Percentiles rank a stretch among this genome's conserved stretches.
Evolutionary conservation across 2,797 vertebrate species (phyloP).

Genomic region (Myoxocephalus aenaeus): DNA sequence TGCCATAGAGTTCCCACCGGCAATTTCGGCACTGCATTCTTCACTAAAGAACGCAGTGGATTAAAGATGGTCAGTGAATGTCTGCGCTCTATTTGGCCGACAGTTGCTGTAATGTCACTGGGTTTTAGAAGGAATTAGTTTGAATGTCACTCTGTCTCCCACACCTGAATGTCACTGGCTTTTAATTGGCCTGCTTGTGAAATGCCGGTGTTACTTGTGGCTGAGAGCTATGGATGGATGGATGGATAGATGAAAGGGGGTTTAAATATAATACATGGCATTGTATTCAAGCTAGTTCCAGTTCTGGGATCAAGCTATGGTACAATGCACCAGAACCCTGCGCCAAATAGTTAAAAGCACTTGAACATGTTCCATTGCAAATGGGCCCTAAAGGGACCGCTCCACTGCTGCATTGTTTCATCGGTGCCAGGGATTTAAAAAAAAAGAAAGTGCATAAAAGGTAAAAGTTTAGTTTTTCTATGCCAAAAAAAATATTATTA

Average conservation of each 20-base stretch:
- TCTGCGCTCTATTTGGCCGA: constrained; percentile 34
- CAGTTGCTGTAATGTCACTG: constrained; percentile 79
- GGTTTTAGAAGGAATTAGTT: constrained; percentile 79
- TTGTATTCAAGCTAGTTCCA: constrained; percentile 29
- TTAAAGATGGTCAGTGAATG: constrained; percentile 55
- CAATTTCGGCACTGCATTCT: constrained; percentile 38
- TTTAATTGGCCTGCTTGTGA: constrained; percentile 81
- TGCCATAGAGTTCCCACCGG: constrained; percentile 45
- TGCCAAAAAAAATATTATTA: constrained; percentile 26
- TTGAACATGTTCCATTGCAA: constrained; percentile 54
- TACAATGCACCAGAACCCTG: constrained; percentile 30
- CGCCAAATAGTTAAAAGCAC: constrained; percentile 42
- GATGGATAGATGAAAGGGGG: constrained; percentile 47
- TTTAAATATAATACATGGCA: constrained; percentile 26
- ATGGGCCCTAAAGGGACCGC: constrained; percentile 58
- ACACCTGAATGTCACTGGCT: constrained; percentile 82
- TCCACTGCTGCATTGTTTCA: constrained; percentile 56
- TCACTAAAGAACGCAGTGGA: constrained; percentile 27
- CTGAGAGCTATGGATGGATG: constrained; percentile 57
- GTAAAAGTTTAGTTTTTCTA: constrained; percentile 38
- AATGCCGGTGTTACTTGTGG: constrained; percentile 69
- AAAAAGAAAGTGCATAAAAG: constrained; percentile 38
- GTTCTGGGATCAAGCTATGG: constrained; percentile 29
- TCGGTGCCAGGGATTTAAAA: constrained; percentile 29
- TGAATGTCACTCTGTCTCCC: constrained; percentile 82